These are phyloP conservation scores for Aleiodes alternator DNA, from an alignment of 2,888 invertebrate species.

Conservation along the genomic window DNA sequence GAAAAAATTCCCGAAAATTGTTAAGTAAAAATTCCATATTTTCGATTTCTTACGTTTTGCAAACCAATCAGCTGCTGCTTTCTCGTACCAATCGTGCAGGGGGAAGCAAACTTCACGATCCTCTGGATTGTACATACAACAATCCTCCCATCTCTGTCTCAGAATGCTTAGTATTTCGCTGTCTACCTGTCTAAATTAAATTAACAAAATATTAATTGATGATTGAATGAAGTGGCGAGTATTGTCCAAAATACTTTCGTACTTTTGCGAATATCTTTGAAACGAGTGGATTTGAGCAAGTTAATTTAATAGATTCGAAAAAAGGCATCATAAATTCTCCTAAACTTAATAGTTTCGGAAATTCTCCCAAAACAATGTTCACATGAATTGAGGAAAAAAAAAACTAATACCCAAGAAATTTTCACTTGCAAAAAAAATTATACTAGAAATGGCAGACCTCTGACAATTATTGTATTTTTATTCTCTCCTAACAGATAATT, in stretches of 20 bases:
- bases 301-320: too few relatives aligned
- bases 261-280: too few relatives aligned
- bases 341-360: too few relatives aligned
- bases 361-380: neutral
- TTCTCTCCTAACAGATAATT: too few relatives aligned
- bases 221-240: neutral
- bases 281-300: too few relatives aligned
- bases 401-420: too few relatives aligned
- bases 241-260: too few relatives aligned
- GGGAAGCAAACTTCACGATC: constrained; percentile 81
- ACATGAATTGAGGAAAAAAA: neutral
- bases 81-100: constrained; percentile 83
- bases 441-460: constrained; percentile 16
- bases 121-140: constrained; percentile 85
- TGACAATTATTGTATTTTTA: constrained; percentile 3
- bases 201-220: constrained; percentile 51
- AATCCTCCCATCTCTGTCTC: constrained; percentile 90
- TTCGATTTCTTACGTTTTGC: constrained; percentile 86
- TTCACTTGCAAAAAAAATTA: too few relatives aligned
- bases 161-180: constrained; percentile 88
- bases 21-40: too few relatives aligned
- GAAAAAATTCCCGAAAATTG: too few relatives aligned
- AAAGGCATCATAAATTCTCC: too few relatives aligned
- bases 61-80: constrained; percentile 91
- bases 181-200: constrained; percentile 84